These are phyloP conservation scores for Busseola fusca DNA, from an alignment of 2,888 invertebrate species.

Conservation along the genomic window DNA sequence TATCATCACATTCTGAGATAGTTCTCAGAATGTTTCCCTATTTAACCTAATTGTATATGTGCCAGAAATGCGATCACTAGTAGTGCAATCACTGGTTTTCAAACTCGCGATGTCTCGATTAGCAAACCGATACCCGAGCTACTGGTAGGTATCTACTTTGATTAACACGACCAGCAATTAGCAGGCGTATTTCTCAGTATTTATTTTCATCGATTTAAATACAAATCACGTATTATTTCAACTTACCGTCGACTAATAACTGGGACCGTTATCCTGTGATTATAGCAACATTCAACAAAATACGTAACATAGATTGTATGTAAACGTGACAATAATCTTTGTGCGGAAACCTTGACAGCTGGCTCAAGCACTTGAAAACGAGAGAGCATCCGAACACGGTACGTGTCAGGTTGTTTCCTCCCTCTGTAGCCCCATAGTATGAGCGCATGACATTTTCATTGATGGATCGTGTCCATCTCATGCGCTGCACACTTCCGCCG, in stretches of 20 bases:
- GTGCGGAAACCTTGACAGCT: too few species aligned
- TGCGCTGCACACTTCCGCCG: too few species aligned
- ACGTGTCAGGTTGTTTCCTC: too few species aligned
- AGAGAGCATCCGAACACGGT: too few species aligned
- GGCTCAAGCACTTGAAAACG: too few species aligned
- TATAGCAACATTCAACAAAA: conserved; percentile 31
- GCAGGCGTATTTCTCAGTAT: conserved; percentile 6
- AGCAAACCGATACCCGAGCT: conserved; percentile 23
- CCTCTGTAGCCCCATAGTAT: too few species aligned
- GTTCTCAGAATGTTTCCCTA: neutral
- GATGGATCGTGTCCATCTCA: too few species aligned
- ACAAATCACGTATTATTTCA: conserved; percentile 29
- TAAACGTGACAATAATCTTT: conserved; percentile 41
- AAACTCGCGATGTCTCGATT: conserved; percentile 42
- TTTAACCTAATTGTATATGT: neutral
- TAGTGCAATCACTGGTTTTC: conserved; percentile 21
- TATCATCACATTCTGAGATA: too few species aligned
- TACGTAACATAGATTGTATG: conserved; percentile 35
- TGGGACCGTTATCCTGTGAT: conserved; percentile 31
- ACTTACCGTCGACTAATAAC: conserved; percentile 11
- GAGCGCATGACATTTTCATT: too few species aligned
- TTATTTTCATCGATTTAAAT: conserved; percentile 5
- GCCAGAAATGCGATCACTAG: conserved; percentile 1
- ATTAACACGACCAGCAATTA: conserved; percentile 34
- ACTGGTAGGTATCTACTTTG: neutral